Base-by-base conservation (phyloP, 2,113 vertebrate species). In the Poeciliopsis retropinna region DNA sequence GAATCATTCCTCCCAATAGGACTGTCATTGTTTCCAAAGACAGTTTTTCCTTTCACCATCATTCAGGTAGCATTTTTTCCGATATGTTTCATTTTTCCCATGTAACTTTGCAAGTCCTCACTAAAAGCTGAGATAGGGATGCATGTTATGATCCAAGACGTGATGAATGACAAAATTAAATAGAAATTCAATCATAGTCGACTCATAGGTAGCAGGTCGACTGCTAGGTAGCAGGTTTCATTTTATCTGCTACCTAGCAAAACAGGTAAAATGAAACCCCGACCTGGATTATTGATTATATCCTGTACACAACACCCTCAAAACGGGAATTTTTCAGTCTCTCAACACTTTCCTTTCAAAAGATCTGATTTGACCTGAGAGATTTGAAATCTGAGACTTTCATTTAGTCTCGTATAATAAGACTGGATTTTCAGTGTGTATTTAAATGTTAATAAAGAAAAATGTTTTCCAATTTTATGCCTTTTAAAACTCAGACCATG, bases 21-120 rank as follows among this genome's bases (percentile, higher is more conserved):
- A 91, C 68, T 87, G 90, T 92, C 91, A 93, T 87, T 92, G 78
- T 93, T 93, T 94, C 92, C 92, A 93, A 86, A 87, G 79, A 78
- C 73, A 76, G 78, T 72, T 70, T 75, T 72, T 66, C 84, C 17
- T 73, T 76, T 75, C 69, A 67, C 72, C 17, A 61, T 75, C 83
- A 88, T 81, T 89, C 90, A 92, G 90, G 91, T 92, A 89, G 78
- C 72, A 76, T 87, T 85, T 89, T 87, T 82, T 78, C 83, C 82
- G 67, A 47, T 76, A 84, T 63, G 54, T 89, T 91, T 70, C 34
- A 79, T 81, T 85, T 84, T 87, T 86, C 68, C 79, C 86, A 62
- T 88, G 63, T 37, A 84, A 68, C 60, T 64, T 14, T 41, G 74
- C 69, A 76, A 60, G 27, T 37, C 73, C 64, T 69, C 34, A 39